A percentile compares a stretch with the other conserved stretches of the same genome.
Evolutionary conservation across 2,888 invertebrate genomes (phyloP).

Genomic region (Dryadula phaetusa): DNA sequence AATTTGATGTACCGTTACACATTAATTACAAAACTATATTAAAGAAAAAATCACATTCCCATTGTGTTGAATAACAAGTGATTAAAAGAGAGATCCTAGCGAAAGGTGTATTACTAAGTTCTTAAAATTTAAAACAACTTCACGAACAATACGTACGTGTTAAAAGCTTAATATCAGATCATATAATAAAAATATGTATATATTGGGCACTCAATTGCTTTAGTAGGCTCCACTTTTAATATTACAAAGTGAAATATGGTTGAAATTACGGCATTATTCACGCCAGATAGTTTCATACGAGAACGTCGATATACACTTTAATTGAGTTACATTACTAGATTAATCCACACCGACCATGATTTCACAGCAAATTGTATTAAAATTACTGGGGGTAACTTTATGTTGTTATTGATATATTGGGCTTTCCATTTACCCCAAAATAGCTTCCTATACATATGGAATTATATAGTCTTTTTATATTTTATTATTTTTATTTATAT

Average conservation of each 20-base stretch:
- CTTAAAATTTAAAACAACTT: too few species aligned
- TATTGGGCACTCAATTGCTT: not conserved
- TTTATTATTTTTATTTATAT: too few species aligned
- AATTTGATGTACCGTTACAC: too few species aligned
- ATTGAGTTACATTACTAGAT: conserved; percentile 21
- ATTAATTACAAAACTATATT: too few species aligned
- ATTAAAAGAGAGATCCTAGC: too few species aligned
- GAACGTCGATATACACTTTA: conserved; percentile 21
- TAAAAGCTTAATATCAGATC: not conserved
- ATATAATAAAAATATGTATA: not conserved
- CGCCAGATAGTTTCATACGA: conserved; percentile 12
- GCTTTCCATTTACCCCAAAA: not conserved
- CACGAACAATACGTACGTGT: too few species aligned
- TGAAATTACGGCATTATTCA: conserved; percentile 14
- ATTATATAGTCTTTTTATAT: too few species aligned
- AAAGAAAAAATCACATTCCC: too few species aligned
- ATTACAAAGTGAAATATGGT: conserved; percentile 21
- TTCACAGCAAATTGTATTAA: conserved; percentile 21
- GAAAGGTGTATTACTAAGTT: too few species aligned
- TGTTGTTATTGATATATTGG: conserved; percentile 17
- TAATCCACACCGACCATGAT: conserved; percentile 16
- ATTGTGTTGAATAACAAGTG: too few species aligned
- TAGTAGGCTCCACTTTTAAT: conserved; percentile 8
- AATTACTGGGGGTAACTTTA: conserved; percentile 8
- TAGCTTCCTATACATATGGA: not conserved